Evolutionary conservation across 2,888 invertebrate species (phyloP), one percentile per base, ranked within the genome.

Genomic region (Synergus japonicus): DNA sequence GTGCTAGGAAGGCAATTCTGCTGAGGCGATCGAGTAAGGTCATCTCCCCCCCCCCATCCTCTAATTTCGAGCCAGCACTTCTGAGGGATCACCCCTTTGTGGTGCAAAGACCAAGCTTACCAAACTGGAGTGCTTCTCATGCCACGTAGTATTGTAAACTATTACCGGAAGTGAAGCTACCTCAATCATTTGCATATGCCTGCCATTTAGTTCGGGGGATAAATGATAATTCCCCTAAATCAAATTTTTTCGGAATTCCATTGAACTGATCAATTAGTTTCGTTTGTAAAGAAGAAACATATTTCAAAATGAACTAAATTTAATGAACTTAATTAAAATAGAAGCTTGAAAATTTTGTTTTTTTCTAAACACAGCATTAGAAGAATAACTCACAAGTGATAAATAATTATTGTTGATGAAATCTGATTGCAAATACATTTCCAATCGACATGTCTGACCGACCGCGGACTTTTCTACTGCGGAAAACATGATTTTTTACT

Each of bases 81-180:
- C 73, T 73, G 73, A 37, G 73, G 54, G 73, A 54, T 54, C 73
- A 73, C 60, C 76, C 78, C 78, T 79, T 80, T 80, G 79, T 79
- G 76, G 76, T 77, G 73, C 77, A 79, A 81, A 78, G 80, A 79
- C 66, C 77, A 82, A 82, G 77, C 80, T 76, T 76, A 80, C 67
- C 77, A 76, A 79, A 63, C 80, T 60, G 41, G 37, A 78, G 63
- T 78, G 79, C 76, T 58, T 44, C 78, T 77, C 37, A 22, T 80
- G 77, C 76, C 69, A 78, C 58, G 60, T 76, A 64, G 73, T 77
- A 58, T 76, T 66, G 63, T 60, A 76, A n/a, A 77, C 54, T n/a
- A 73, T 64, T 43, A 64, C 77, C 77, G 67, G 78, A 78, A 67
- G 67, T 18, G 44, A 46, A 22, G 22, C 44, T 49, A 49, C 22